Conservation (phyloP, 53 echinoderm and acorn worm species). For the Holothuria scabra region DNA sequence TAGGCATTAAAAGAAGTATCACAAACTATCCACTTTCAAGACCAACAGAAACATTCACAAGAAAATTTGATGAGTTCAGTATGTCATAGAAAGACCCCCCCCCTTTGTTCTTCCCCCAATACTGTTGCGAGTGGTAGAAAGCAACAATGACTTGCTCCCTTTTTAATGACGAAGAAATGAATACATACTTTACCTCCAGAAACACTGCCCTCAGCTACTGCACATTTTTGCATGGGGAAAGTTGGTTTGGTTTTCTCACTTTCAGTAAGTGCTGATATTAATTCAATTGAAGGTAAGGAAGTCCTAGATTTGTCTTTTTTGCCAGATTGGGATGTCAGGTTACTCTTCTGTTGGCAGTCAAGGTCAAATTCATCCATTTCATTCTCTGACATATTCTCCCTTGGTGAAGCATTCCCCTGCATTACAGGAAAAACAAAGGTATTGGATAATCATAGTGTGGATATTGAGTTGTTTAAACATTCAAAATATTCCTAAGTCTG, state of each 20-base stretch:
- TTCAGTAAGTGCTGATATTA: slow-evolving; percentile 3
- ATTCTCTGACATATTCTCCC: slow-evolving; percentile 71
- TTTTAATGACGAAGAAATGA: background rate
- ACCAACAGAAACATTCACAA: too few relatives aligned
- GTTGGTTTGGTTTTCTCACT: slow-evolving; percentile 1
- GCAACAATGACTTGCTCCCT: too few relatives aligned
- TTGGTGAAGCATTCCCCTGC: slow-evolving; percentile 73
- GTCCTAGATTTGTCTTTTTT: background rate
- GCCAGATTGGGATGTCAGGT: background rate
- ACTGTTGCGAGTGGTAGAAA: too few relatives aligned
- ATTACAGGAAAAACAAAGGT: background rate
- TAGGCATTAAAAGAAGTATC: too few relatives aligned
- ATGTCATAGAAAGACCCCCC: too few relatives aligned
- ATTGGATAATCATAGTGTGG: too few relatives aligned
- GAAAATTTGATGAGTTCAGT: too few relatives aligned
- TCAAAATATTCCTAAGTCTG: background rate
- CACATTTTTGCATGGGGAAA: background rate
- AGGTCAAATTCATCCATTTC: slow-evolving; percentile 48
- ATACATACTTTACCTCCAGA: background rate
- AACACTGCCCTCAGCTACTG: background rate
- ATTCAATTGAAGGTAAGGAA: slow-evolving; percentile 13
- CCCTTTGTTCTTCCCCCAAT: too few relatives aligned
- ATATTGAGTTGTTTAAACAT: background rate
- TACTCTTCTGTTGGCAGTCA: slow-evolving; percentile 4
- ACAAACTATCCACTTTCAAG: too few relatives aligned